Evolutionary conservation across 2,113 vertebrate species (phyloP).

Genomic region (Epinephelus lanceolatus): DNA sequence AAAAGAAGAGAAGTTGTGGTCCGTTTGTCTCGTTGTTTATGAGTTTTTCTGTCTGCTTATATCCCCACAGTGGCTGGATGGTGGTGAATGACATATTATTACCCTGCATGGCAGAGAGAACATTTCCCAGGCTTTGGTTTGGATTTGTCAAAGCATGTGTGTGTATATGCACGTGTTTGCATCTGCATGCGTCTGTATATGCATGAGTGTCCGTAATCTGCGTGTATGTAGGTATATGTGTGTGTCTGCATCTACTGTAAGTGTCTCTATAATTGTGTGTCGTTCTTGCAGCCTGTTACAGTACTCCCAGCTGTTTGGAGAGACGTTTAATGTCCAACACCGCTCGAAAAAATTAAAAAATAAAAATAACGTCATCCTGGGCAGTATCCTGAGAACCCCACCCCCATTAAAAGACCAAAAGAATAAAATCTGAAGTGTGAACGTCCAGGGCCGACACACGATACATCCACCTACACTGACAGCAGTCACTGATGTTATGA

Average conservation of each 20-base stretch:
- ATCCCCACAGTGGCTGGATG: constrained; percentile 76
- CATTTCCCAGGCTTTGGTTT: constrained; percentile 93
- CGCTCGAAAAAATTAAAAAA: constrained; percentile 19
- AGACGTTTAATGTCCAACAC: constrained; percentile 39
- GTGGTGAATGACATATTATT: constrained; percentile 79
- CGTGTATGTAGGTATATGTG: not conserved
- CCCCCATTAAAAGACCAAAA: constrained; percentile 18
- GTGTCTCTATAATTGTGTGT: constrained; percentile 33
- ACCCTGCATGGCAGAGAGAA: constrained; percentile 98
- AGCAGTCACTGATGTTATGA: constrained; percentile 64
- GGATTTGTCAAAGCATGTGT: constrained; percentile 70
- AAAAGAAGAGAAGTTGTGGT: constrained; percentile 51
- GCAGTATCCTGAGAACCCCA: constrained; percentile 52
- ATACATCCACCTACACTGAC: constrained; percentile 59
- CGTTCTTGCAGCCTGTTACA: constrained; percentile 20
- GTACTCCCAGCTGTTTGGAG: constrained; percentile 23
- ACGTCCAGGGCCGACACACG: constrained; percentile 50
- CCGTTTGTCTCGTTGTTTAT: constrained; percentile 48
- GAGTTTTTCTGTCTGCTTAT: constrained; percentile 48
- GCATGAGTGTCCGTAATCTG: constrained; percentile 47
- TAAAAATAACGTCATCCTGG: constrained; percentile 34
- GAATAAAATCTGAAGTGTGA: constrained; percentile 44
- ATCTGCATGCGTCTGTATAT: constrained; percentile 45
- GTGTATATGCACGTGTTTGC: constrained; percentile 43
- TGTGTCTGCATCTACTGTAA: constrained; percentile 10